Evolutionary conservation across 1,140 invertebrate genomes (phyloP).

Genomic region (Pectinophora gossypiella): DNA sequence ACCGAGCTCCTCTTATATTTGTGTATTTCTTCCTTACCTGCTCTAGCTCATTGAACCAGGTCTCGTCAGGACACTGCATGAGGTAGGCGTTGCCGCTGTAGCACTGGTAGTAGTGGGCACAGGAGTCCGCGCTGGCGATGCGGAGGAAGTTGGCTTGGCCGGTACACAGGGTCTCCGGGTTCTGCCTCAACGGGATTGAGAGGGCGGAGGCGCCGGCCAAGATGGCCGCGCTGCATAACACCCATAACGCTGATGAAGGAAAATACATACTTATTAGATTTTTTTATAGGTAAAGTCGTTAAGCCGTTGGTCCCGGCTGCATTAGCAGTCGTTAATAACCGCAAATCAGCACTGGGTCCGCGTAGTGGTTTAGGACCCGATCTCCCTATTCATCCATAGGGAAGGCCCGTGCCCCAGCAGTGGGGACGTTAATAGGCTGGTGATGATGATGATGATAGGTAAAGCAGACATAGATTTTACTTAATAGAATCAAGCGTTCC

Average conservation of each 20-base stretch:
- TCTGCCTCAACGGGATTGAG: conserved; percentile 67
- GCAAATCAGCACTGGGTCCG: too few species aligned
- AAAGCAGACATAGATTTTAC: too few species aligned
- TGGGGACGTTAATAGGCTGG: neutral
- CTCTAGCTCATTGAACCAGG: conserved; percentile 65
- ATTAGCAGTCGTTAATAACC: too few species aligned
- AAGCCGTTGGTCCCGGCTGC: too few species aligned
- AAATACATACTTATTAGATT: neutral
- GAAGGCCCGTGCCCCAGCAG: neutral
- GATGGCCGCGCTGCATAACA: conserved; percentile 38
- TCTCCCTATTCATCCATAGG: neutral
- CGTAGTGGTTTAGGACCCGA: too few species aligned
- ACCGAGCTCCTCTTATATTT: too few species aligned
- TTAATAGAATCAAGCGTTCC: too few species aligned
- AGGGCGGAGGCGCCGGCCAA: conserved; percentile 46
- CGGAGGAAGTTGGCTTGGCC: conserved; percentile 64
- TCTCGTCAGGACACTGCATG: conserved; percentile 51
- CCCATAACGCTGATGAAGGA: conserved; percentile 30
- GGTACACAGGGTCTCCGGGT: conserved; percentile 59
- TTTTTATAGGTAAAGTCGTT: conserved; percentile 1
- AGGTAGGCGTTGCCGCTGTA: conserved; percentile 52
- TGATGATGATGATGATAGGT: too few species aligned
- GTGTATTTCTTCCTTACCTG: too few species aligned
- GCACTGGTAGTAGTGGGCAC: conserved; percentile 62
- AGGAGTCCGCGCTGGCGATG: conserved; percentile 50